phyloP scores from a whole-genome alignment of 2,888 invertebrate genomes.

The Hirtodrosophila duncani region DNA sequence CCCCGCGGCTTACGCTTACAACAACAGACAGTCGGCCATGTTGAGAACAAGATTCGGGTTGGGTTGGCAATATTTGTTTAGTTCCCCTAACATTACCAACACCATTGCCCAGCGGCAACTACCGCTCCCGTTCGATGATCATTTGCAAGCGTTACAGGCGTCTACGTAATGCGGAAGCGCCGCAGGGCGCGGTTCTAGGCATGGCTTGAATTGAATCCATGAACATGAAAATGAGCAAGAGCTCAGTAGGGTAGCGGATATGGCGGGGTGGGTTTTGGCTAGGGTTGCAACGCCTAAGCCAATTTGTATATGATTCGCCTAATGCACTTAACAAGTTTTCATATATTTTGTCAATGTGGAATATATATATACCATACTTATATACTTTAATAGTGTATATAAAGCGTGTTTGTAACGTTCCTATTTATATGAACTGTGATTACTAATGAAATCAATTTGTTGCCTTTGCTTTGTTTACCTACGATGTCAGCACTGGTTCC shows the following conservation, averaged over 20 bases:
- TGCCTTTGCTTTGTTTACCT: too few relatives aligned
- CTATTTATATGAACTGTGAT: too few relatives aligned
- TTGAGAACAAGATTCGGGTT: too few relatives aligned
- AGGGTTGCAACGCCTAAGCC: constrained; percentile 46
- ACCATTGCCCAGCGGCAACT: neutral
- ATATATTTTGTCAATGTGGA: constrained; percentile 28
- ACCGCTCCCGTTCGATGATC: constrained; percentile 49
- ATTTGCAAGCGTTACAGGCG: constrained; percentile 36
- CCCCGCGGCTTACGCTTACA: too few relatives aligned
- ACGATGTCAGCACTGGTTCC: too few relatives aligned
- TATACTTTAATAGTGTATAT: constrained; percentile 7
- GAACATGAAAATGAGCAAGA: constrained; percentile 34
- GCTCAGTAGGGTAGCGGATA: constrained; percentile 16
- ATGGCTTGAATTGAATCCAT: constrained; percentile 23
- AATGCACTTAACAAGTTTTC: constrained; percentile 48
- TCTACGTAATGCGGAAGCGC: constrained; percentile 17
- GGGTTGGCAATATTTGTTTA: constrained; percentile 16
- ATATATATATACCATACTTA: constrained; percentile 19
- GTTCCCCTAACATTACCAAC: constrained; percentile 9
- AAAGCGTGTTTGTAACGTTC: too few relatives aligned
- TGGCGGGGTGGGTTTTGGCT: constrained; percentile 39
- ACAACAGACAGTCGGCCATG: too few relatives aligned
- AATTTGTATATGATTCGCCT: constrained; percentile 65
- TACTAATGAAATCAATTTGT: too few relatives aligned
- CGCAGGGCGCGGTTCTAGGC: constrained; percentile 16